A percentile compares a stretch with the other conserved stretches of the same genome.
Evolutionary conservation across 2,113 vertebrate species (phyloP).

Genomic region (Ginglymostoma cirratum): DNA sequence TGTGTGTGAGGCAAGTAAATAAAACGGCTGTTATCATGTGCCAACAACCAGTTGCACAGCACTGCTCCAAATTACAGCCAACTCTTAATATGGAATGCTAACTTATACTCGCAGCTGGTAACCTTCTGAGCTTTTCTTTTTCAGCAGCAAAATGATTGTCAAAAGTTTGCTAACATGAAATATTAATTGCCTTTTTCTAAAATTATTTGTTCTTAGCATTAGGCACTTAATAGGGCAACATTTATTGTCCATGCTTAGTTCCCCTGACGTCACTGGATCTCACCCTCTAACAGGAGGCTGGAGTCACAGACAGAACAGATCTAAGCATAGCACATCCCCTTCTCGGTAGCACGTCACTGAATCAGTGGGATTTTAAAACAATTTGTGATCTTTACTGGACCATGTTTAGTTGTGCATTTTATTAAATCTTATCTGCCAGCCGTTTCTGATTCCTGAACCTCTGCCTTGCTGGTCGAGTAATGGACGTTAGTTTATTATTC

Average conservation of each 20-base stretch:
- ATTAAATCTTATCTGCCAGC: no score
- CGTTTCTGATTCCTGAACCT: neutral
- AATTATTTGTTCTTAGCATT: neutral
- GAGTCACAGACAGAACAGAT: neutral
- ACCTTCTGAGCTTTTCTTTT: neutral
- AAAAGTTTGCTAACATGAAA: neutral
- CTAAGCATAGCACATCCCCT: neutral
- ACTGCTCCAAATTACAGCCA: neutral
- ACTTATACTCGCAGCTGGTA: neutral
- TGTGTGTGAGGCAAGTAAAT: neutral
- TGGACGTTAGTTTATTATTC: neutral
- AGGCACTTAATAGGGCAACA: neutral
- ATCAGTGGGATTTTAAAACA: neutral
- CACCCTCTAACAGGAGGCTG: neutral
- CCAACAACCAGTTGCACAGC: neutral
- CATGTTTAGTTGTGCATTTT: neutral
- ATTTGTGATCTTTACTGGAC: neutral
- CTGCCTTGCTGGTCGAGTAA: neutral
- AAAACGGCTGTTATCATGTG: neutral
- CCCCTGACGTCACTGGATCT: neutral
- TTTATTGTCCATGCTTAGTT: neutral
- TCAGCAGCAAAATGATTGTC: neutral
- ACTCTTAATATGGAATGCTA: neutral
- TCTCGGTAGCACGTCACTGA: neutral
- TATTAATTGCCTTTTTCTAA: neutral